Evolutionary conservation across 53 echinoderm and acorn worm genomes (phyloP).

Genomic region (Temnopleurus reevesii): DNA sequence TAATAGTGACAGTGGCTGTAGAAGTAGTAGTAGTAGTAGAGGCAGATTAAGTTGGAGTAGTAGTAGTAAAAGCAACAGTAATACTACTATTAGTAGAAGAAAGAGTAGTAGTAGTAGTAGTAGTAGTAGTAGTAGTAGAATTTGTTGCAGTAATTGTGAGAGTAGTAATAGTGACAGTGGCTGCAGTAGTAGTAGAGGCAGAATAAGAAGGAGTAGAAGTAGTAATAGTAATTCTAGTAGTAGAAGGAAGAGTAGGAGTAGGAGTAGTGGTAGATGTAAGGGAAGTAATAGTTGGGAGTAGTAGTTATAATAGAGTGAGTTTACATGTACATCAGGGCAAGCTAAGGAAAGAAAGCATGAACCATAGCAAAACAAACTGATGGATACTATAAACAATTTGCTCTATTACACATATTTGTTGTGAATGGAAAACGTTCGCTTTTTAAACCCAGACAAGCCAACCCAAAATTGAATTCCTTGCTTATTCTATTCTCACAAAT

Average conservation of each 20-base stretch:
- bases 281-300: not conserved
- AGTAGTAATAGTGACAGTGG: not conserved
- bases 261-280: not conserved
- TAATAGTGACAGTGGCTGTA: too few relatives aligned
- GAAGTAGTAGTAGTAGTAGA: too few relatives aligned
- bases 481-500: too few relatives aligned
- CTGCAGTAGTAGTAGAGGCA: not conserved
- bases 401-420: too few relatives aligned
- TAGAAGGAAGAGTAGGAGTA: not conserved
- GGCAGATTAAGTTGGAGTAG: not conserved
- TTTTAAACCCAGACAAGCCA: too few relatives aligned
- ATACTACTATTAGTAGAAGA: not conserved
- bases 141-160: not conserved
- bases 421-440: too few relatives aligned
- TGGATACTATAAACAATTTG: too few relatives aligned
- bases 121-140: conserved; percentile 17
- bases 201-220: not conserved
- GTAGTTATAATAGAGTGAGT: not conserved
- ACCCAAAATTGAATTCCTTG: too few relatives aligned
- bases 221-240: not conserved
- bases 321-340: too few relatives aligned
- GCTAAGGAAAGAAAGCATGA: too few relatives aligned
- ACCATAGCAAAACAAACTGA: too few relatives aligned
- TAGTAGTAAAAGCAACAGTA: not conserved
- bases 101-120: conserved; percentile 10